phyloP scores from a whole-genome alignment of 2,888 invertebrate species.

The Conomelus anceps region DNA sequence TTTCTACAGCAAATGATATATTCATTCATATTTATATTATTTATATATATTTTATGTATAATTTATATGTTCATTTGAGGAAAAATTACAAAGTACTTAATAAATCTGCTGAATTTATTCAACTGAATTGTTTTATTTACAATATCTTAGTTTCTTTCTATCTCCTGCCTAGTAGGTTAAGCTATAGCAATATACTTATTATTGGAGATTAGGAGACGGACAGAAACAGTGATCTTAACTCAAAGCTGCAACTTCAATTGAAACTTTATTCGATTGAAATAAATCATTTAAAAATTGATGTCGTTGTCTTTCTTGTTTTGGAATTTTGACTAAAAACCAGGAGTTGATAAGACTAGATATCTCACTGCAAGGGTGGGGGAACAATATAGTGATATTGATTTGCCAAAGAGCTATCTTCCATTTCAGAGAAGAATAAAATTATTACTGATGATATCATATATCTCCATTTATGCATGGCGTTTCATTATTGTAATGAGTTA shows the following conservation, averaged over 20 bases:
- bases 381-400: neutral
- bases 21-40: neutral
- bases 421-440: slow-evolving; percentile 1
- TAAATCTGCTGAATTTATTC: neutral
- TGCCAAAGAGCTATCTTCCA: neutral
- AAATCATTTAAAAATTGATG: neutral
- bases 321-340: neutral
- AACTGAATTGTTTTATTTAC: neutral
- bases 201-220: neutral
- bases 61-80: neutral
- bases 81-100: neutral
- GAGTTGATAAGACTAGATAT: neutral
- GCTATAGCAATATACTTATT: neutral
- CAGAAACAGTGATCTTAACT: neutral
- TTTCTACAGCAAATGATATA: neutral
- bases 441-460: neutral
- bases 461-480: neutral
- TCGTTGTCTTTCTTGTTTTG: neutral
- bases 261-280: neutral
- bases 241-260: neutral
- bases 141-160: neutral
- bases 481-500: neutral
- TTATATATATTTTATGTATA: neutral
- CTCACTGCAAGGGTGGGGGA: neutral
- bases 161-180: neutral